Conservation (phyloP, 1,140 invertebrate genomes). For the Drosophila lini region DNA sequence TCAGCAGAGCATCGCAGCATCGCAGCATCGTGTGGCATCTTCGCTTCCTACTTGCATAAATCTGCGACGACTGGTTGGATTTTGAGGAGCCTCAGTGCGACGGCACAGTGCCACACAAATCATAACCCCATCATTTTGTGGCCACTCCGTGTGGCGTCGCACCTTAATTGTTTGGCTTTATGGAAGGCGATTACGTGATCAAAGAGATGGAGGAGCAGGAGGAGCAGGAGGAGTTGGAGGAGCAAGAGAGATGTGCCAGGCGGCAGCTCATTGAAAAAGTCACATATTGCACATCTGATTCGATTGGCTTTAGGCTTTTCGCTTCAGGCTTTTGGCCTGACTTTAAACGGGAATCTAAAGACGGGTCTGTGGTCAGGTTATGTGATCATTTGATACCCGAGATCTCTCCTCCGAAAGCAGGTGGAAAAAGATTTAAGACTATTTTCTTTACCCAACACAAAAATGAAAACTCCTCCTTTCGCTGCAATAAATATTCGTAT, state of each 20-base stretch:
- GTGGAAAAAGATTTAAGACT: neutral
- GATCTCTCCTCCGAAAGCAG: neutral
- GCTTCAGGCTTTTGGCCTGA: constrained; percentile 20
- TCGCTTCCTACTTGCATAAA: constrained; percentile 77
- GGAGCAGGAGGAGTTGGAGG: neutral
- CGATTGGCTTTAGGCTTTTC: constrained; percentile 48
- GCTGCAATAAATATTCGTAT: constrained; percentile 45
- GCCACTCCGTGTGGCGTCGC: constrained; percentile 32
- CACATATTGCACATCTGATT: constrained; percentile 62
- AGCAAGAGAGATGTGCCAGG: constrained; percentile 2
- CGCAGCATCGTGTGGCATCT: constrained; percentile 17
- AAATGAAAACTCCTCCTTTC: neutral
- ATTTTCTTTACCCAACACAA: no score
- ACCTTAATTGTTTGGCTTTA: constrained; percentile 72
- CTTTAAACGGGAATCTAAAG: constrained; percentile 31
- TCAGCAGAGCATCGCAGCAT: constrained; percentile 1
- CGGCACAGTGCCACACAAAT: constrained; percentile 76
- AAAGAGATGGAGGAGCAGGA: constrained; percentile 1
- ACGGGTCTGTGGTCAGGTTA: constrained; percentile 17
- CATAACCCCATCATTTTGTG: constrained; percentile 51
- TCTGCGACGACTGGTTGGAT: constrained; percentile 34
- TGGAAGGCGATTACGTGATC: constrained; percentile 65
- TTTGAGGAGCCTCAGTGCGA: constrained; percentile 1
- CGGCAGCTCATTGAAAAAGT: constrained; percentile 38
- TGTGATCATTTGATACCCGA: constrained; percentile 17